A percentile compares a stretch with the other conserved stretches of the same genome.
These are phyloP conservation scores for Chesias legatella DNA, from an alignment of 2,888 invertebrate genomes.

Conservation along the genomic window DNA sequence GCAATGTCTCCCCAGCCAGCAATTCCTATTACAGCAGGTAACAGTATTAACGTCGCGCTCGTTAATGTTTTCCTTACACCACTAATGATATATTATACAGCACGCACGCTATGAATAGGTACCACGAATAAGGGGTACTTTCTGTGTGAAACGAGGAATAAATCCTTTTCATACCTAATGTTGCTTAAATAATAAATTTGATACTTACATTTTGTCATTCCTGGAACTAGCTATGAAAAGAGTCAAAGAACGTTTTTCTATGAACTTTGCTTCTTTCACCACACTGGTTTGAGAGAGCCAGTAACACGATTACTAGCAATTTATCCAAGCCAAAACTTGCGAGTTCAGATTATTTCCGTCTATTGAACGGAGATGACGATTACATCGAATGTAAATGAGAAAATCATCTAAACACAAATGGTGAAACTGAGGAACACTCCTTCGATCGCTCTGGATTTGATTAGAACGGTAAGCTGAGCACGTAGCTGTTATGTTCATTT, in stretches of 20 bases:
- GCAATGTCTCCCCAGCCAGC: slow-evolving; percentile 24
- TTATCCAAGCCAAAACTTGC: too few relatives aligned
- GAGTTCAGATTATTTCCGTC: too few relatives aligned
- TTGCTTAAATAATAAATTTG: too few relatives aligned
- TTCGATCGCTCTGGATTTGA: slow-evolving; percentile 55
- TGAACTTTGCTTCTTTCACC: too few relatives aligned
- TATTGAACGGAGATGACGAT: too few relatives aligned
- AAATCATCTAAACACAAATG: slow-evolving; percentile 11
- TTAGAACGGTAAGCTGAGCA: slow-evolving; percentile 51
- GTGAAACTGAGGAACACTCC: slow-evolving; percentile 41
- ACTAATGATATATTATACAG: slow-evolving; percentile 47
- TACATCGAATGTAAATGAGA: slow-evolving; percentile 9
- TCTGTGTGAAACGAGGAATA: slow-evolving; percentile 12
- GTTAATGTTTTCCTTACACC: slow-evolving; percentile 41
- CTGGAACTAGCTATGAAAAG: too few relatives aligned
- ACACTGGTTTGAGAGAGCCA: too few relatives aligned
- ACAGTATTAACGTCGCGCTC: slow-evolving; percentile 40
- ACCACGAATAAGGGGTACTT: slow-evolving; percentile 8
- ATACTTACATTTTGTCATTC: too few relatives aligned
- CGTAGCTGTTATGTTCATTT: slow-evolving; percentile 60
- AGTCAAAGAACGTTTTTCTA: too few relatives aligned
- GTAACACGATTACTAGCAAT: too few relatives aligned
- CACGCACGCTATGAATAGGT: slow-evolving; percentile 33
- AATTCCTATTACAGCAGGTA: slow-evolving; percentile 35
- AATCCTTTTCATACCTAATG: too few relatives aligned